phyloP scores from a whole-genome alignment of 1,140 invertebrate genomes.

The Solenopsis fugax region DNA sequence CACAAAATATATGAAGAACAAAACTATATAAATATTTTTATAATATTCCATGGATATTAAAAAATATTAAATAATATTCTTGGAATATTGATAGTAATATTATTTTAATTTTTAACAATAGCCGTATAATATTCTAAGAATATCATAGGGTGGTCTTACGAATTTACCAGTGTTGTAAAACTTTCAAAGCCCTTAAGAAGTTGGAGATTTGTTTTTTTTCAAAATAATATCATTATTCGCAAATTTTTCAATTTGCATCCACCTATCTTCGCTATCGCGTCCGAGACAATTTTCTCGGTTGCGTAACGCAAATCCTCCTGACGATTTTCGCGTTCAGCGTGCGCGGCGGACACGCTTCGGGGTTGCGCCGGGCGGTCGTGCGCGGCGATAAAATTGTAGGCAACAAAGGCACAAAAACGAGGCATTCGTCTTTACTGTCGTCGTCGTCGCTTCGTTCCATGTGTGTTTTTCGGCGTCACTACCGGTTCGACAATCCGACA shows the following conservation, averaged over 20 bases:
- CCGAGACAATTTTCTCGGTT: conserved; percentile 29
- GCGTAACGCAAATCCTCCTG: conserved; percentile 29
- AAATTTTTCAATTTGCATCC: conserved; percentile 11
- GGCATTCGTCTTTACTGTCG: neutral
- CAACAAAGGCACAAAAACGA: conserved; percentile 13
- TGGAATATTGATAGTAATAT: too few species aligned
- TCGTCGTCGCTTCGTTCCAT: neutral
- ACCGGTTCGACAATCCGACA: conserved; percentile 25
- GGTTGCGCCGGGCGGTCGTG: neutral
- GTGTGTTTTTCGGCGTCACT: conserved; percentile 9
- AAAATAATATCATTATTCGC: neutral
- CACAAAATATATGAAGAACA: too few species aligned
- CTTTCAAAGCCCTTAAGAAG: neutral
- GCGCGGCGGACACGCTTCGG: conserved; percentile 45
- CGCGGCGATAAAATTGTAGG: conserved; percentile 30
- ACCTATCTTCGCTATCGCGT: neutral
- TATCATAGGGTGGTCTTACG: too few species aligned
- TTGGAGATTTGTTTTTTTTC: neutral
- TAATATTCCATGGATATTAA: too few species aligned
- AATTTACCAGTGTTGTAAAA: too few species aligned
- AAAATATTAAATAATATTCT: too few species aligned
- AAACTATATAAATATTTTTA: too few species aligned
- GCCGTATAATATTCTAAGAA: too few species aligned
- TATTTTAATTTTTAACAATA: too few species aligned
- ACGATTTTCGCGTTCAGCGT: conserved; percentile 47